Base-by-base conservation (phyloP, 2,888 invertebrate species). In the Celastrina argiolus region DNA sequence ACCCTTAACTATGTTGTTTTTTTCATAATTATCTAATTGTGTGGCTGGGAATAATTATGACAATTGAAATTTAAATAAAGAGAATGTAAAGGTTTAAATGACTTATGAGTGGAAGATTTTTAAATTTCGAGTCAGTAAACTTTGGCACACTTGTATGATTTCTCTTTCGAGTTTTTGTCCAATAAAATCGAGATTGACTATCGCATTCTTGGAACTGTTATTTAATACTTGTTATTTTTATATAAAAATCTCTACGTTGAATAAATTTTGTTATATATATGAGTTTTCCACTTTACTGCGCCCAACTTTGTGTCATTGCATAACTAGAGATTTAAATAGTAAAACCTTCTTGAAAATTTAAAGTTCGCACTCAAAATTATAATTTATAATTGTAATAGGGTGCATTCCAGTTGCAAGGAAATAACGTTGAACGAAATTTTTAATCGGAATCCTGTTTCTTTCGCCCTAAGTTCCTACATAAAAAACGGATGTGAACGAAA, bases 151-250 rank as follows among this genome's bases (percentile, higher is more conserved):
- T 26, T 51, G 5, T 26, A 22, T 0, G 22, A 22, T 51, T 51
- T 51, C 51, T 14, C 51, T 51, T 51, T 51, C 12, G 51, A 51
- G 51, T 51, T 51, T 45, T 51, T 51, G 26, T 51, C 22, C 51
- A 51, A 51, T 51, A 51, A 22, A 51, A 51, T 26, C 22, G 18
- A 51, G 51, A 26, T 51, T 51, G 45, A 16, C 18, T 18, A 7
- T 31, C 1, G 12, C 22, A 12, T 51, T 51, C 22, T 51, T 22
- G 26, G 51, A 51, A 51, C 12, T 26, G 45, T 45, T 16, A 42
- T 42, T 45, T 45, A 45, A 10, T 42, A 10, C 18, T 18, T 18
- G 18, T 45, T 2, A 16, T 45, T 45, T 45, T 42, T 5, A 2
- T 6, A 31, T 31, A 31, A 31, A 31, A 4, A 6, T 31, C 6